Conservation (phyloP, 1,140 invertebrate species). For the Ooceraea biroi region DNA sequence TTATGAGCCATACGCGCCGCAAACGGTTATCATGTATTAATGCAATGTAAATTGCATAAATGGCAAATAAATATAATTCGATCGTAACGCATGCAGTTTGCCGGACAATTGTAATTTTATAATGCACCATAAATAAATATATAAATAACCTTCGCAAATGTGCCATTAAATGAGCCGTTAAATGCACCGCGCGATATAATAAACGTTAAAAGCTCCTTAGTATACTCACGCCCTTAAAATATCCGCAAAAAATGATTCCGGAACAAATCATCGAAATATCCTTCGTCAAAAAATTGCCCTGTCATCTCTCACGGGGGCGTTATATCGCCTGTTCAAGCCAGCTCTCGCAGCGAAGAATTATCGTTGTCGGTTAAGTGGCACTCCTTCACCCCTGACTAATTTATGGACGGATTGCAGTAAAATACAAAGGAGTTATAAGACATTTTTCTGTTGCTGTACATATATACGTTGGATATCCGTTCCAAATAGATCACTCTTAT, state of each 20-base stretch:
- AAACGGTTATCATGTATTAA: background rate
- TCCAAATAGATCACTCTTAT: background rate
- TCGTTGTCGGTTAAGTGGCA: constrained; percentile 50
- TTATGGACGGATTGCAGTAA: constrained; percentile 51
- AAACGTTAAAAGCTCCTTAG: background rate
- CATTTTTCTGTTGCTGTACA: background rate
- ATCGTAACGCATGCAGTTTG: background rate
- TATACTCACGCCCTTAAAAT: background rate
- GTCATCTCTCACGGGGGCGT: background rate
- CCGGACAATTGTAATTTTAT: background rate
- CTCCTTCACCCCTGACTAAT: constrained; percentile 58
- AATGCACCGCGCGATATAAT: too few species aligned
- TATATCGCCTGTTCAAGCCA: constrained; percentile 23
- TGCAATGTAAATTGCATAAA: constrained; percentile 1
- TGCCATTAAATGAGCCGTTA: too few species aligned
- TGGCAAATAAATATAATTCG: constrained; percentile 4
- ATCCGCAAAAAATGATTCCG: background rate
- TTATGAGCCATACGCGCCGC: background rate
- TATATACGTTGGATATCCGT: background rate
- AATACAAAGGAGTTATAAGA: constrained; percentile 38
- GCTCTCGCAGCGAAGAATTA: constrained; percentile 46
- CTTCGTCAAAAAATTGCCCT: constrained; percentile 42
- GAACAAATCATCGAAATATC: constrained; percentile 36
- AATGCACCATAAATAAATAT: background rate
- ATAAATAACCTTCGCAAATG: background rate